These are phyloP conservation scores for Tachuris rubrigastra DNA, from an alignment of 2,113 vertebrate species.

Conservation along the genomic window DNA sequence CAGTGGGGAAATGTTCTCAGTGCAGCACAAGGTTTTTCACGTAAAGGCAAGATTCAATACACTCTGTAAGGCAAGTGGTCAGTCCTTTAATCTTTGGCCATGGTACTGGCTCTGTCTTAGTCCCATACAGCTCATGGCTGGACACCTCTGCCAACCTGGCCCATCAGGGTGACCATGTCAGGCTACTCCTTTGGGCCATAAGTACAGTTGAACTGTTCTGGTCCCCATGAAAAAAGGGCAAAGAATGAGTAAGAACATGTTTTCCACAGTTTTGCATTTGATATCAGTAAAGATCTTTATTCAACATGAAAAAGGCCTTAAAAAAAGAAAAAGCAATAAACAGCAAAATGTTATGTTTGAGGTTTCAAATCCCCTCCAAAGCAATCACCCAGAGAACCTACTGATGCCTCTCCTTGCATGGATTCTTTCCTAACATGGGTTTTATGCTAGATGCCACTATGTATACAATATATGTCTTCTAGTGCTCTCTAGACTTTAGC, in stretches of 20 bases:
- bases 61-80: not conserved
- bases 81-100: not conserved
- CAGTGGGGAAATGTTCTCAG: not conserved
- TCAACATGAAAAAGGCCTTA: not conserved
- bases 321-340: not conserved
- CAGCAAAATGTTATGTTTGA: not conserved
- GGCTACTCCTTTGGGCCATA: not conserved
- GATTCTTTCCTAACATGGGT: too few species aligned
- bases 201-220: not conserved
- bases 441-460: not conserved
- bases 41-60: not conserved
- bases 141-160: not conserved
- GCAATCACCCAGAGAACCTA: not conserved
- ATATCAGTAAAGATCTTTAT: not conserved
- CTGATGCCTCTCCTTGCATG: not conserved
- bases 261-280: not conserved
- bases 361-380: not conserved
- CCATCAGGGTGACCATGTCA: not conserved
- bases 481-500: not conserved
- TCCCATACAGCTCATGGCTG: accelerated
- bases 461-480: too few species aligned
- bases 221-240: not conserved
- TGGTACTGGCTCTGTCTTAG: not conserved
- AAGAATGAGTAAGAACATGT: not conserved
- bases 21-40: not conserved